phyloP scores from a whole-genome alignment of 1,140 invertebrate species.

The Pteromalus puparum region DNA sequence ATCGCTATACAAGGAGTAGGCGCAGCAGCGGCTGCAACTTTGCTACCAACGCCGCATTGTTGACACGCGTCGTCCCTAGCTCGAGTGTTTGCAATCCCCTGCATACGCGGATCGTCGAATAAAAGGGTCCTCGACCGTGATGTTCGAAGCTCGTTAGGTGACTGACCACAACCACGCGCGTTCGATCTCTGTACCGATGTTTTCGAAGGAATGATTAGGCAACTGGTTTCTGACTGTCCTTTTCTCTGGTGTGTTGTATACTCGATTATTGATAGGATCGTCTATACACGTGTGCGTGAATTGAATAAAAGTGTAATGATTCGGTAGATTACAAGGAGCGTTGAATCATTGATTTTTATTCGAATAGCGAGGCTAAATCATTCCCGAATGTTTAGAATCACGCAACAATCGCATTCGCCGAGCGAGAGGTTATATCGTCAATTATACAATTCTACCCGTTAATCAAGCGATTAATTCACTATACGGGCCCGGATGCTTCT shows the following conservation, averaged over 20 bases:
- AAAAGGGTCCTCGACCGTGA: conserved; percentile 8
- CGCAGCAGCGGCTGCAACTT: background rate
- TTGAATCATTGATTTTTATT: background rate
- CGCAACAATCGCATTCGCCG: background rate
- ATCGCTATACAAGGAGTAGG: background rate
- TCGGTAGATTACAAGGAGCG: background rate
- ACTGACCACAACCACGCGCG: background rate
- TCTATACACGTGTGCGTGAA: no score
- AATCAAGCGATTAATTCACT: conserved; percentile 37
- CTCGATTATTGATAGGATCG: background rate
- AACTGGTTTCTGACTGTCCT: no score
- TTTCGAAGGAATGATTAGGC: background rate
- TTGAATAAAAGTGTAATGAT: no score
- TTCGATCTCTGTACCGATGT: background rate
- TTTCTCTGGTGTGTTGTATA: background rate
- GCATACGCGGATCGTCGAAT: background rate
- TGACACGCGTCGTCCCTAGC: background rate
- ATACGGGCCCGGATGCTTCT: background rate
- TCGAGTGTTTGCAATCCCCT: background rate
- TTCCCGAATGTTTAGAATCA: conserved; percentile 31
- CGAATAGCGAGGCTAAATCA: background rate
- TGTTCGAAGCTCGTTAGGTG: background rate
- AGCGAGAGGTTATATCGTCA: background rate
- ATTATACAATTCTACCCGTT: conserved; percentile 16
- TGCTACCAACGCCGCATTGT: background rate